phyloP scores from a whole-genome alignment of 2,113 vertebrate species.

The Todiramphus saurophagus region DNA sequence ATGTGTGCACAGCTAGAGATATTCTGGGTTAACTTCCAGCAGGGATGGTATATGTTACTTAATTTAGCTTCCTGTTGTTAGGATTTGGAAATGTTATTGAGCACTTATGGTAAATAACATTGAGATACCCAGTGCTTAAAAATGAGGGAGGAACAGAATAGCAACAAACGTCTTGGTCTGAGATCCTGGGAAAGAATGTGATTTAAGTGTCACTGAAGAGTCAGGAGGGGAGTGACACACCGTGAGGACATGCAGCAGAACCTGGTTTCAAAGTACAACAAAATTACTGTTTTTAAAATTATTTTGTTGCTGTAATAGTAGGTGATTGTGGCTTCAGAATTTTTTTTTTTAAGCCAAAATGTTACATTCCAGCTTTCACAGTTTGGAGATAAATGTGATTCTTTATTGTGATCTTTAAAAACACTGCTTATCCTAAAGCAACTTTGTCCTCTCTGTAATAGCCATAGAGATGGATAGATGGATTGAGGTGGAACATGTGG shows the following conservation, averaged over 20 bases:
- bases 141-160: not conserved
- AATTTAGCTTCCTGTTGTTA: not conserved
- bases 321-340: not conserved
- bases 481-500: not conserved
- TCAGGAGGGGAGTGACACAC: not conserved
- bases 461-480: not conserved
- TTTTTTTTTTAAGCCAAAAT: not conserved
- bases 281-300: not conserved
- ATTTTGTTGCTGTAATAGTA: not conserved
- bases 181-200: not conserved
- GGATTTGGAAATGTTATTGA: not conserved
- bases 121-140: not conserved
- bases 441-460: not conserved
- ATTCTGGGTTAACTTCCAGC: not conserved
- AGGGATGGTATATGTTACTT: not conserved
- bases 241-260: not conserved
- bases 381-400: not conserved
- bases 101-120: not conserved
- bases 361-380: not conserved
- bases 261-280: not conserved
- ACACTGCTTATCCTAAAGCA: not conserved
- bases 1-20: not conserved
- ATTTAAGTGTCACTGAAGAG: not conserved
- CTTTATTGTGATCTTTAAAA: not conserved
- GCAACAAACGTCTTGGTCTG: not conserved